Evolutionary conservation across 2,888 invertebrate species (phyloP), one percentile per base, ranked within the genome.

Genomic region (Tipula helvola): DNA sequence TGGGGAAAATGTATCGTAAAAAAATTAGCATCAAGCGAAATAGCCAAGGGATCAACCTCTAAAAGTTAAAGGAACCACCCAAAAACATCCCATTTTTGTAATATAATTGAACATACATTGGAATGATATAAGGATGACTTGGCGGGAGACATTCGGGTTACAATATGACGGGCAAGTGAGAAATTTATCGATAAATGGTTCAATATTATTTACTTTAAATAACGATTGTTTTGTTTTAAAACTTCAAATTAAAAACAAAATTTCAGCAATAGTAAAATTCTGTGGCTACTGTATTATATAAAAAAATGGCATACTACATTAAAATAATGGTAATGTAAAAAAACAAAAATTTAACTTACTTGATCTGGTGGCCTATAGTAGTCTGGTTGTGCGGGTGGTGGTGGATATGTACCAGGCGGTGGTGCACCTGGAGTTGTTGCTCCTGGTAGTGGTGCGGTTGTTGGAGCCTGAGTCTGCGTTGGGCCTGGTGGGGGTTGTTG

Each of bases 121-220:
- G 88, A 87, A 86, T 93, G 93, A 91, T 92, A 92, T 89, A 87
- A 87, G 88, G 89, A 88, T 88, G 92, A 90, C 90, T 91, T 92
- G 90, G 90, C 90, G 87, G 92, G 91, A 91, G 93, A 92, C 91
- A 93, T 92, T 91, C 93, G 93, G 91, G 93, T 93, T 90, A 93
- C 93, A 91, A 93, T 92, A 91, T 93, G 93, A 88, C 93, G 92
- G 90, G 93, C 93, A 90, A 93, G 93, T 93, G 93, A 91, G 93
- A 93, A 91, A 91, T 90, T 92, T 90, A 91, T 90, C 89, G 90
- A 91, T 89, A 91, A 87, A 89, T 91, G 87, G 88, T 89, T 88
- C 86, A 88, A 87, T n/a, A n/a, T n/a, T n/a, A n/a, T 28, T 12
- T 39, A 47, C 8, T 57, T 57, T 16, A 16, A 57, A 57, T 57